A percentile compares a stretch with the other conserved stretches of the same genome.
Conservation (phyloP, 1,140 invertebrate species). For the Leptoteleia sp. region DNA sequence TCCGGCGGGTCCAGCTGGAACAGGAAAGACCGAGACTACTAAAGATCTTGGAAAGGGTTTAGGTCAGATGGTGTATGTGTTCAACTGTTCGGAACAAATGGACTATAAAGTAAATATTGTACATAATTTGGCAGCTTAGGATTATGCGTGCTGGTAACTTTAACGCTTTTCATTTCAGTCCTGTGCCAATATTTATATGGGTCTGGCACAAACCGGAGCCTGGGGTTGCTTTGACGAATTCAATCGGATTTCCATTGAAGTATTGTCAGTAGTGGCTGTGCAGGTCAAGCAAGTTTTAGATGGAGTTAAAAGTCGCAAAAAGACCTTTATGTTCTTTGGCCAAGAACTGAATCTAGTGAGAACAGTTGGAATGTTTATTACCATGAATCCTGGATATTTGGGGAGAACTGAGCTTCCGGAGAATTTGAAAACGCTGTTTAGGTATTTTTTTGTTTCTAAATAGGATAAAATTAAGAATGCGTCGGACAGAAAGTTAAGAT, state of each 20-base stretch:
- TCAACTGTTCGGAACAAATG: conserved; percentile 99
- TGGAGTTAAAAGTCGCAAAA: conserved; percentile 94
- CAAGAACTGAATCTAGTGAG: conserved; percentile 91
- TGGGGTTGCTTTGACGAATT: conserved; percentile 99
- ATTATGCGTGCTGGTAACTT: no score
- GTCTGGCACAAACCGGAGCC: conserved; percentile 96
- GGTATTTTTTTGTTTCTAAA: no score
- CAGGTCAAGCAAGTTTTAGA: conserved; percentile 98
- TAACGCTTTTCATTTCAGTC: no score
- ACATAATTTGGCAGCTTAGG: no score
- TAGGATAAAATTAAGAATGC: no score
- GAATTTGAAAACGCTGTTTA: conserved; percentile 86
- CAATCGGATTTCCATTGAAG: conserved; percentile 97
- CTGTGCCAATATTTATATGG: conserved; percentile 98
- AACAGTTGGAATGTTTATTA: conserved; percentile 95
- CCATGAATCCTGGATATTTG: conserved; percentile 96
- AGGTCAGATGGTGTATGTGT: conserved; percentile 98
- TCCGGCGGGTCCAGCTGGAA: conserved; percentile 95
- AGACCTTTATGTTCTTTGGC: conserved; percentile 95
- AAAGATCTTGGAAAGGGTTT: conserved; percentile 97
- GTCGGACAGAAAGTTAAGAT: no score
- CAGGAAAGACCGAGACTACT: conserved; percentile 98
- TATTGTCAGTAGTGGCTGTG: conserved; percentile 97
- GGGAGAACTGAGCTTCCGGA: conserved; percentile 93
- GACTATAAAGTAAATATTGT: no score